phyloP scores from a whole-genome alignment of 2,888 invertebrate species.

The Apotomis betuletana region DNA sequence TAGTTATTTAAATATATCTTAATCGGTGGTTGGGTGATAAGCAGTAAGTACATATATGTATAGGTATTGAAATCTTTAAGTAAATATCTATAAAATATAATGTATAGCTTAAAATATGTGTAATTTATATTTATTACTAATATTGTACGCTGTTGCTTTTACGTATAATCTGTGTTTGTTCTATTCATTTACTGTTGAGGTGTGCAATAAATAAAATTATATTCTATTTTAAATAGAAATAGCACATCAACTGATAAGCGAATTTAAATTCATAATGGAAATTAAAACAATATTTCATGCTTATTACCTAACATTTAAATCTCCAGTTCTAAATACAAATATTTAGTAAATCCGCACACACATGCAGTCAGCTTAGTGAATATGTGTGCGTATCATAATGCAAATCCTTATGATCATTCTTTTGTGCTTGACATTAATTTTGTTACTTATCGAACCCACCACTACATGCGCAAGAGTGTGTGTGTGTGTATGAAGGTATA shows the following conservation, averaged over 20 bases:
- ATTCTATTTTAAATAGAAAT: too few species aligned
- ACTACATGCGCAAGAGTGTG: slow-evolving; percentile 33
- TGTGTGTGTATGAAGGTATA: slow-evolving; percentile 24
- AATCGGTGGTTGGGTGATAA: too few species aligned
- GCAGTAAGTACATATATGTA: too few species aligned
- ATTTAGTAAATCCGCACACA: slow-evolving; percentile 31
- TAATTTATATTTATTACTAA: too few species aligned
- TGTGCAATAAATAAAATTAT: too few species aligned
- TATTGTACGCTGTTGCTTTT: too few species aligned
- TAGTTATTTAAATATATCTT: too few species aligned
- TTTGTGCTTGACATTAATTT: slow-evolving; percentile 70
- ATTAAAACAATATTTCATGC: slow-evolving; percentile 3
- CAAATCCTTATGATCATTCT: slow-evolving; percentile 71
- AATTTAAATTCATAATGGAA: slow-evolving; percentile 6
- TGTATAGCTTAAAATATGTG: too few species aligned
- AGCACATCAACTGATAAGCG: background rate
- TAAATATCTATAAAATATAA: too few species aligned
- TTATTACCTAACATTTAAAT: slow-evolving; percentile 12
- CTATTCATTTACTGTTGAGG: too few species aligned
- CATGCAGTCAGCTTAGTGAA: slow-evolving; percentile 20
- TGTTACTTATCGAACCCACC: slow-evolving; percentile 42
- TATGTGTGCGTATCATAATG: slow-evolving; percentile 64
- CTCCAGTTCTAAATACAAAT: slow-evolving; percentile 29
- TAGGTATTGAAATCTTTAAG: too few species aligned
- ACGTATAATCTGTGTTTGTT: too few species aligned